These are phyloP conservation scores for Trichopria drosophilae DNA, from an alignment of 2,888 invertebrate species.

Conservation along the genomic window DNA sequence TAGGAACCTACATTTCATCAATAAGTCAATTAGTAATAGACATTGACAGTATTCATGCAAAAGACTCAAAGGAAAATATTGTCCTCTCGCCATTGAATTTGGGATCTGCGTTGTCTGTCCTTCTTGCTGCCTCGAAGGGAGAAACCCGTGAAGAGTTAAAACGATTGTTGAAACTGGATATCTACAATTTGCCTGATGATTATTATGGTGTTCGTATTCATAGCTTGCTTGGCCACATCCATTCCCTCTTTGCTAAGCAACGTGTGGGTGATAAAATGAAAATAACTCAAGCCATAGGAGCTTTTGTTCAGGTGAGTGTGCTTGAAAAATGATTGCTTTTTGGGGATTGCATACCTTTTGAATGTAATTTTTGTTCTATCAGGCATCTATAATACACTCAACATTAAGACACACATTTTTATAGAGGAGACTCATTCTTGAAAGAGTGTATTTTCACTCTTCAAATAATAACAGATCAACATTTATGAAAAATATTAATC, in stretches of 20 bases:
- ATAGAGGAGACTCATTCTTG: too few relatives aligned
- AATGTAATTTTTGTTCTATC: too few relatives aligned
- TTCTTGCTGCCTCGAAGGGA: constrained; percentile 2
- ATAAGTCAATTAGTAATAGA: too few relatives aligned
- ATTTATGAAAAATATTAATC: too few relatives aligned
- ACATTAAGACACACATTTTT: too few relatives aligned
- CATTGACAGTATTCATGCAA: too few relatives aligned
- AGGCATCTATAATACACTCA: too few relatives aligned
- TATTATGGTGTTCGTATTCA: background rate
- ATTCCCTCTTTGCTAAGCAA: background rate
- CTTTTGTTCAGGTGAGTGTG: constrained; percentile 4
- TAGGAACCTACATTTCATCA: too few relatives aligned
- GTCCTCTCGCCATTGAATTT: background rate
- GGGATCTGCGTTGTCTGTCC: background rate
- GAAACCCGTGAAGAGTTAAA: background rate
- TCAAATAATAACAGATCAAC: too few relatives aligned
- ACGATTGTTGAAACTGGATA: background rate
- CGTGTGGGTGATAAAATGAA: background rate
- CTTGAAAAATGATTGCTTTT: too few relatives aligned
- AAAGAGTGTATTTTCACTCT: too few relatives aligned
- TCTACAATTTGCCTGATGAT: background rate
- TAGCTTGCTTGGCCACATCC: background rate
- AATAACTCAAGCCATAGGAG: background rate
- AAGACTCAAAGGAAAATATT: background rate
- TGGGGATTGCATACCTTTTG: too few relatives aligned